Conservation (phyloP, 1,140 invertebrate species). For the Penaeus indicus region DNA sequence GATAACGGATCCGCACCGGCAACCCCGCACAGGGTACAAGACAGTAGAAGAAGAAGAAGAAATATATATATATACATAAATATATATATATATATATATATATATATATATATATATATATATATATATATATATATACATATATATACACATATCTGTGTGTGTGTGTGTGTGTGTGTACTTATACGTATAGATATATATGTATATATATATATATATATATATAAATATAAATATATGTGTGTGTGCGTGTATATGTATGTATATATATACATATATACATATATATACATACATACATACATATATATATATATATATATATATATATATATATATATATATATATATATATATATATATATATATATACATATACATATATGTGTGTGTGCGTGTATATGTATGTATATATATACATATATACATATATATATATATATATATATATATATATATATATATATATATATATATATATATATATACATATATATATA, state of each 20-base stretch:
- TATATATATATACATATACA: slow-evolving; percentile 7
- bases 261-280: slow-evolving; percentile 16
- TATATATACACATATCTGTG: neutral
- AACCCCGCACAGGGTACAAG: too few species aligned
- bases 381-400: neutral
- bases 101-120: slow-evolving; percentile 13
- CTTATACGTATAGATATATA: neutral
- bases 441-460: neutral
- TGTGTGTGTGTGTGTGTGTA: neutral
- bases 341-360: slow-evolving; percentile 19
- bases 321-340: neutral
- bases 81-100: slow-evolving; percentile 12
- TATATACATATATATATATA: neutral
- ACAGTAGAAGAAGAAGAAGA: too few species aligned
- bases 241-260: neutral
- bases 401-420: neutral
- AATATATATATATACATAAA: neutral
- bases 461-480: neutral
- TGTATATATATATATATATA: slow-evolving; percentile 19
- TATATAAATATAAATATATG: slow-evolving; percentile 11
- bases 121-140: slow-evolving; percentile 11
- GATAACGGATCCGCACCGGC: too few species aligned
- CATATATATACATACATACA: neutral
- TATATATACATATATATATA: neutral
- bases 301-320: neutral